Base-by-base conservation (phyloP, 2,797 vertebrate genomes). In the Prionace glauca region DNA sequence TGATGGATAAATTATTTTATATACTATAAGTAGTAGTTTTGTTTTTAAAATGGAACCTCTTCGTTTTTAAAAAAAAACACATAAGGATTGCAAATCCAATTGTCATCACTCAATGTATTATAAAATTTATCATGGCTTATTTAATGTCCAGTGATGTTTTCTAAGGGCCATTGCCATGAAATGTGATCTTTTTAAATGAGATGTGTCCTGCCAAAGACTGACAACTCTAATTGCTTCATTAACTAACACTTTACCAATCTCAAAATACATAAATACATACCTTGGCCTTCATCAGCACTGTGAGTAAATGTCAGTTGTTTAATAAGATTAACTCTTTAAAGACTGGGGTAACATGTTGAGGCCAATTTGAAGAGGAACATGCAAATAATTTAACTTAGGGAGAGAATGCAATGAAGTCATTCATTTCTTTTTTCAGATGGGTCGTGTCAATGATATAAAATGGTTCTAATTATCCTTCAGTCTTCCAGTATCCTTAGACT, bases 291-390 rank as follows among this genome's bases (percentile, higher is more conserved):
- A 71, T 5, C 5, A 32, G n/a, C 32, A 32, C 45, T 29, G 29
- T n/a, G 29, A 91, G 9, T 14, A 62, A 91, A 62, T 32, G 60
- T 62, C 26, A 74, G 26, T 72, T 95, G 45, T 24, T 71, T 36
- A 94, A 71, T 77, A 77, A 56, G 36, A 56, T 95, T 56, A 77
- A 95, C 45, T 29, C 26, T 91, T 91, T 77, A 5, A 95, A 74
- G 71, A 56, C 72, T 71, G 41, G 41, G 32, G 72, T 74, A 74
- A 26, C 41, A 95, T 95, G 56, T 77, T 4, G 45, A 32, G 14
- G 29, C 29, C 69, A 74, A 95, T 22, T 14, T 32, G 16, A n/a
- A 8, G 18, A 18, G 24, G 12, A n/a, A 41, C 41, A 22, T 45
- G 20, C 45, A 84, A 24, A 24, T 24, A 84, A 41, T 1, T 84